Base-by-base conservation (phyloP, 2,888 invertebrate species). In the Resseliella maxima region DNA sequence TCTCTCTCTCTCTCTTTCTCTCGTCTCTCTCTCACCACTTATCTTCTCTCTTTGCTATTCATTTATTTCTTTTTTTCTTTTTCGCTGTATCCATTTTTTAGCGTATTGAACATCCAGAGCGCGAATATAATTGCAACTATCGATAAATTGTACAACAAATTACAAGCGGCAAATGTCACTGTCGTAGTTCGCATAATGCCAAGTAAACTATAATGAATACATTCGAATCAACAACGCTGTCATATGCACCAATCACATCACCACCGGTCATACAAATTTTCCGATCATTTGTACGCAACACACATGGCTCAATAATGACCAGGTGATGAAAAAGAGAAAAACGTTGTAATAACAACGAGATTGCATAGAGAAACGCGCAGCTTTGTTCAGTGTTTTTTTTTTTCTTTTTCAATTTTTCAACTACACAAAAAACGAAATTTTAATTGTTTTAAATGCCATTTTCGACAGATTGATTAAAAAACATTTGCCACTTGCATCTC, bases 71-170 rank as follows among this genome's bases (percentile, higher is more conserved):
- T 50, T 50, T 15, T 41, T 8, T 18, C 18, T 50, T 50, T 18
- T 8, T 18, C 18, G 18, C 18, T 18, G 46, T 50, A 15, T 8
- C 46, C 18, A 50, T 18, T 50, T 50, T 50, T 6, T 18, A 8
- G 18, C 46, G 18, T 18, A 18, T 18, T 24, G 2, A 27, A 59
- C 59, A 59, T 59, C 27, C 72, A 72, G 18, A 72, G 31, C 35
- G 18, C 10, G 12, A 15, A 72, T 35, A 31, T 35, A 72, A 27
- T 72, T 72, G 31, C 72, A 27, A 72, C 72, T 31, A 18, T 31
- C 59, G 59, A 59, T 59, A 59, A 59, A 50, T 24, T 59, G 59
- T 24, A 31, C 72, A 72, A 72, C 15, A 31, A n/a, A 72, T 72
- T 72, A 31, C 15, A 12, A 15, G 72, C 31, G 15, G n/a, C 18